Evolutionary conservation across 1,140 invertebrate species (phyloP), one percentile per base, ranked within the genome.

Genomic region (Microplitis mediator): DNA sequence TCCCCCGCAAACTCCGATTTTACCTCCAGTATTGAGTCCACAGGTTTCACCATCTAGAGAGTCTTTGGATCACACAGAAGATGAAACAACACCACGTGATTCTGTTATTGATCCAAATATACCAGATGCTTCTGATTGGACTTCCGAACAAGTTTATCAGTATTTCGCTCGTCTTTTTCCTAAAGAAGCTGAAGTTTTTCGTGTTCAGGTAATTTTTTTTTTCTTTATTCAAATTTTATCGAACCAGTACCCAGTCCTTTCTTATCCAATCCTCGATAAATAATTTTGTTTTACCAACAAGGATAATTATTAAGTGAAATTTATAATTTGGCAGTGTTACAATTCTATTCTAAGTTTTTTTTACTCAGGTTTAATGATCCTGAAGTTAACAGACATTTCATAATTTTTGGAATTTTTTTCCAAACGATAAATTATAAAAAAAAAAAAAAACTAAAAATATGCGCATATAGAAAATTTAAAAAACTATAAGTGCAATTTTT

Each of bases 81-180:
- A 84, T 11, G 82, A 85, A 51, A 35, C 52, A 8, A 34, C 45
- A 14, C 68, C 78, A 31, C 79, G 73, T 58, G 80, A 80, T 45
- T 45, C 39, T 63, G 75, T 73, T 39, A 89, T 92, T 69, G 92
- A 93, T 85, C 89, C 90, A 32, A 89, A 86, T 73, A 92, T 94
- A 79, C 94, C 94, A 16, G 93, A 95, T 87, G 93, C 93, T 9
- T 90, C 91, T 1, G 89, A 91, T 78, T 97, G 95, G 95, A 91
- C 91, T 4, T 90, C 91, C 6, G 91, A 93, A 73, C 92, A 97
- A 83, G 95, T 97, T 1, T 93, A 92, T 81, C 88, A 91, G 16
- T 96, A 95, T 86, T 94, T 96, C 80, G 87, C 87, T 5, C 88
- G 92, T 73, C 89, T 92, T 76, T 94, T 94, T 56, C 90, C 90